phyloP scores from a whole-genome alignment of 2,113 vertebrate species.

The Epinephelus cyanopodus region DNA sequence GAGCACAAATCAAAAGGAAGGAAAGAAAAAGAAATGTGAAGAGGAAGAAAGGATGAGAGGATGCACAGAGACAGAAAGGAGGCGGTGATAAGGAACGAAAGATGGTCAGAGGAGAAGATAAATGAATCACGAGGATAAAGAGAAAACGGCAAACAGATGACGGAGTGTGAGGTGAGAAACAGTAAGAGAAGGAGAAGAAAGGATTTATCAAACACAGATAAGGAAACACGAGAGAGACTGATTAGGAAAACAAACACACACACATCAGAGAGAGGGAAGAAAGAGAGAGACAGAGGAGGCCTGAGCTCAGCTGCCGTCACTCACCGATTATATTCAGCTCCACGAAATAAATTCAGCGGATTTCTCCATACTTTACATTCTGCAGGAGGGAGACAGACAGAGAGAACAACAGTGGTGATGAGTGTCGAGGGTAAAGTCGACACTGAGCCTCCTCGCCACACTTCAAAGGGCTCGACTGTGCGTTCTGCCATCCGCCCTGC shows the following conservation, averaged over 20 bases:
- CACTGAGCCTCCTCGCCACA: constrained; percentile 21
- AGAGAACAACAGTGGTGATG: constrained; percentile 38
- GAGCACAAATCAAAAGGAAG: constrained; percentile 1
- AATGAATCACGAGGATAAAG: not conserved
- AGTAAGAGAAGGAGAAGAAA: not conserved
- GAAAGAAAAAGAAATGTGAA: not conserved
- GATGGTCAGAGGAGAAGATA: not conserved
- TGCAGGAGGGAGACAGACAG: constrained; percentile 79
- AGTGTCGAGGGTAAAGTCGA: constrained; percentile 35
- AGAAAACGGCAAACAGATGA: not conserved
- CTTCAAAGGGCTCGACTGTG: constrained; percentile 40
- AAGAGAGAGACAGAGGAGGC: not conserved
- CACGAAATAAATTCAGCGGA: constrained; percentile 97
- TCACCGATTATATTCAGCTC: constrained; percentile 99
- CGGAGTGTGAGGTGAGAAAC: not conserved
- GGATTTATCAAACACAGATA: not conserved
- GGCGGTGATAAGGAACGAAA: not conserved
- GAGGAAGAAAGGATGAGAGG: not conserved
- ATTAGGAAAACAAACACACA: not conserved
- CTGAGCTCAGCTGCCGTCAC: constrained; percentile 58
- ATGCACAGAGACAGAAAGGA: not conserved
- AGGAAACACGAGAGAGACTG: not conserved
- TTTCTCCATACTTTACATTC: constrained; percentile 99
- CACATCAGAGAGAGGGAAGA: not conserved
- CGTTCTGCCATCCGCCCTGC: constrained; percentile 7